Percentiles rank a stretch among this genome's conserved stretches.
Evolutionary conservation across 2,888 invertebrate species (phyloP).

Genomic region (Latheticus oryzae): DNA sequence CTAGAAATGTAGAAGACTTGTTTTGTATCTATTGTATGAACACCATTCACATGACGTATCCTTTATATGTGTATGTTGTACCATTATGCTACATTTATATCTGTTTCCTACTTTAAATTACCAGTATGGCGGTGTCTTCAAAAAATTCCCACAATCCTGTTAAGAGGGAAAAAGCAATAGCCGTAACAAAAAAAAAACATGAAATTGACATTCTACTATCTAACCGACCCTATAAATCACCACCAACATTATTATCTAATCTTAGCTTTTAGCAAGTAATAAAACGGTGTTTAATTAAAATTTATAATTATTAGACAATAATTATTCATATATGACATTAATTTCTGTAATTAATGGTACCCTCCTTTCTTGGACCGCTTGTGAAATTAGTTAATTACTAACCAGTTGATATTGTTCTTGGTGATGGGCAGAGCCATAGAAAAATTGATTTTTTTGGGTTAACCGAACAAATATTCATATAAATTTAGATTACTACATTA

Average conservation of each 20-base stretch:
- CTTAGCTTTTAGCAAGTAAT: constrained; percentile 37
- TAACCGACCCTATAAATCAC: constrained; percentile 28
- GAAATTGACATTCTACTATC: constrained; percentile 9
- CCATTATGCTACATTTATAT: constrained; percentile 30
- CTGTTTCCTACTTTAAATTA: constrained; percentile 29
- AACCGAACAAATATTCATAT: constrained; percentile 11
- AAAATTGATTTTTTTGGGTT: constrained; percentile 19
- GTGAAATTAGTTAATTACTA: constrained; percentile 27
- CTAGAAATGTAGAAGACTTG: constrained; percentile 43
- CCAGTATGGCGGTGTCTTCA: background rate
- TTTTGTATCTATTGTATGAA: constrained; percentile 37
- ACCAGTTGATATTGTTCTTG: constrained; percentile 14
- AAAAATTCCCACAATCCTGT: constrained; percentile 31
- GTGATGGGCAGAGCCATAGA: constrained; percentile 4
- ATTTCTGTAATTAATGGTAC: constrained; percentile 36
- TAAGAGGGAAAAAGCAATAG: constrained; percentile 3
- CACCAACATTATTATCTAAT: constrained; percentile 34
- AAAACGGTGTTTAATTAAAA: constrained; percentile 38
- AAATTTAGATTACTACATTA: constrained; percentile 29
- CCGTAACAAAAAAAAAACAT: background rate
- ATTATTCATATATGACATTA: constrained; percentile 38
- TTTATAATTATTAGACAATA: constrained; percentile 36
- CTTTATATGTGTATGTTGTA: constrained; percentile 32
- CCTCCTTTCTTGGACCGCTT: constrained; percentile 24
- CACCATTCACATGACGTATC: constrained; percentile 37